Conservation (phyloP, 2,888 invertebrate genomes). For the Hermaeophaga mercurialis region DNA sequence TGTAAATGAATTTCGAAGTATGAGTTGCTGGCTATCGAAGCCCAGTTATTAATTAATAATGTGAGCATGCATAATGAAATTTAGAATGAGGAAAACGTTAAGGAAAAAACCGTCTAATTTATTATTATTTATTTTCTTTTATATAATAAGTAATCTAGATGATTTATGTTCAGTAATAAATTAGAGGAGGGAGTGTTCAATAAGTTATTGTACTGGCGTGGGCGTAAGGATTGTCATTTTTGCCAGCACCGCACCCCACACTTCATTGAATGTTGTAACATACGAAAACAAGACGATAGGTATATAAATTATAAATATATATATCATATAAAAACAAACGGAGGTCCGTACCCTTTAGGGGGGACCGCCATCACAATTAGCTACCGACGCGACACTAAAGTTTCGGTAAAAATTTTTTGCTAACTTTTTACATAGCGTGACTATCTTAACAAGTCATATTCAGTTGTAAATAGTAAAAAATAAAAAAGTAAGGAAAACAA, state of each 20-base stretch:
- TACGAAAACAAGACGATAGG: slow-evolving; percentile 53
- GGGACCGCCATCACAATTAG: slow-evolving; percentile 55
- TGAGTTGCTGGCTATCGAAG: slow-evolving; percentile 2
- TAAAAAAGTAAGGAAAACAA: slow-evolving; percentile 28
- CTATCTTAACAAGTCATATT: slow-evolving; percentile 47
- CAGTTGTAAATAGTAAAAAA: slow-evolving; percentile 31
- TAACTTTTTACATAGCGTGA: slow-evolving; percentile 52
- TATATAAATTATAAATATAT: slow-evolving; percentile 58
- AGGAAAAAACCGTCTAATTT: slow-evolving; percentile 16
- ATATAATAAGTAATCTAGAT: slow-evolving; percentile 53
- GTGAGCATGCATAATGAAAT: too few relatives aligned
- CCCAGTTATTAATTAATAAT: not conserved
- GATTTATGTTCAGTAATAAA: slow-evolving; percentile 54
- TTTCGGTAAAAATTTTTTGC: slow-evolving; percentile 52
- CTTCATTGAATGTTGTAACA: slow-evolving; percentile 51
- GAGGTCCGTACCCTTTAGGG: slow-evolving; percentile 39
- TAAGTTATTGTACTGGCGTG: slow-evolving; percentile 57
- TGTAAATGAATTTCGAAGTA: not conserved
- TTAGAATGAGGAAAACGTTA: slow-evolving; percentile 16
- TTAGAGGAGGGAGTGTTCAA: slow-evolving; percentile 54
- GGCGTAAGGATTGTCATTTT: slow-evolving; percentile 53
- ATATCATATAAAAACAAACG: slow-evolving; percentile 55
- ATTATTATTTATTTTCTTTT: slow-evolving; percentile 45
- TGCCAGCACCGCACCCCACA: slow-evolving; percentile 55
- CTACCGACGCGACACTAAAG: slow-evolving; percentile 55